Conservation (phyloP, 2,797 vertebrate genomes). For the Myotis daubentonii region DNA sequence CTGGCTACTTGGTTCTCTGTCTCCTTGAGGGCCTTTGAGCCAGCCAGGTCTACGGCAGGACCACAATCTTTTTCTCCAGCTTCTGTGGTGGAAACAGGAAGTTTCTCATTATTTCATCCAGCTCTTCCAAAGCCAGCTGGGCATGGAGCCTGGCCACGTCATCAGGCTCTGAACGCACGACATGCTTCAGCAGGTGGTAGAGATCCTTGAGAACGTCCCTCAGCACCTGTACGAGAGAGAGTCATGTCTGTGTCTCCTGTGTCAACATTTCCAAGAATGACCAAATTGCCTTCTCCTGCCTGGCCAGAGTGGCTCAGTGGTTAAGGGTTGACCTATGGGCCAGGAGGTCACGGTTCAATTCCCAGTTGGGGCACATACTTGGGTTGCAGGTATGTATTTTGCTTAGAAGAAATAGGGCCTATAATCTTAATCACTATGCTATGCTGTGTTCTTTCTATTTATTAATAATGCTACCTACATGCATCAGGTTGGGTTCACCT, state of each 20-base stretch:
- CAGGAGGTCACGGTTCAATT: too few relatives aligned
- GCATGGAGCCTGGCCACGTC: constrained; percentile 90
- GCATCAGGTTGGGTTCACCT: not conserved
- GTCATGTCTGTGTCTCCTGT: not conserved
- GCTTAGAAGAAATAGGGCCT: not conserved
- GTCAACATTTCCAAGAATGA: not conserved
- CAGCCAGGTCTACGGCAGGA: constrained; percentile 86
- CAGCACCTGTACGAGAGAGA: constrained; percentile 88
- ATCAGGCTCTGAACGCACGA: constrained; percentile 88
- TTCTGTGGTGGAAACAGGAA: constrained; percentile 92
- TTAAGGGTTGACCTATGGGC: too few relatives aligned
- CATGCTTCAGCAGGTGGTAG: constrained; percentile 94
- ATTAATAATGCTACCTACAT: not conserved
- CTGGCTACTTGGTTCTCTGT: not conserved
- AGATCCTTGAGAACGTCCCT: constrained; percentile 92
- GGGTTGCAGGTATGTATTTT: not conserved
- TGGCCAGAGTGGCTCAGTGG: too few relatives aligned
- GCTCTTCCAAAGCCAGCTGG: constrained; percentile 94
- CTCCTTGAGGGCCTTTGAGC: not conserved
- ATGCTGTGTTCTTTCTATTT: not conserved
- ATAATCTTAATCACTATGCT: not conserved
- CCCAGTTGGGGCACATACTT: too few relatives aligned
- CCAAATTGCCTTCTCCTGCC: not conserved
- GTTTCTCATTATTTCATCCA: constrained; percentile 89
- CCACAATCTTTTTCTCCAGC: constrained; percentile 94